Conservation (phyloP, 2,888 invertebrate species). For the Caenorhabditis sp. region DNA sequence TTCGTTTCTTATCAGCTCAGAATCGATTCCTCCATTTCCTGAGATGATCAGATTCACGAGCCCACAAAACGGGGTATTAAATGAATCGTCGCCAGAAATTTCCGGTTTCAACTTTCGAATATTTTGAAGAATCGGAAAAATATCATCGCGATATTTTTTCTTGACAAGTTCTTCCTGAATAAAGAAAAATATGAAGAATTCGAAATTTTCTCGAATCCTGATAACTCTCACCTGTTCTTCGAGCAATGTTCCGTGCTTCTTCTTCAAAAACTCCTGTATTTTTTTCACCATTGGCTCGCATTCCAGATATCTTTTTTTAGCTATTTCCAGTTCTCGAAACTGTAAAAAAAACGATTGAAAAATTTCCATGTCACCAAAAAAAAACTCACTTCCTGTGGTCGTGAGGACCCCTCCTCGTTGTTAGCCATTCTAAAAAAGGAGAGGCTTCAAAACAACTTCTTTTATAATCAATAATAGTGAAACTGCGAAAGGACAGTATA, state of each 20-base stretch:
- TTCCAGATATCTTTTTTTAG: background rate
- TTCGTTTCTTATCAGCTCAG: background rate
- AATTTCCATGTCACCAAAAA: background rate
- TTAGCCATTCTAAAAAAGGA: too few species aligned
- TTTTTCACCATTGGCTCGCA: background rate
- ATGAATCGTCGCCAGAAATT: background rate
- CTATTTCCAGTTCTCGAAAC: background rate
- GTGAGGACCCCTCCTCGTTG: too few species aligned
- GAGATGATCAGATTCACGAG: background rate
- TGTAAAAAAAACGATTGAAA: too few species aligned
- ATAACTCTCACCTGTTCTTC: background rate
- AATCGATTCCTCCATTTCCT: background rate
- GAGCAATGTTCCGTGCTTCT: background rate
- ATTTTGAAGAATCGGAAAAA: background rate
- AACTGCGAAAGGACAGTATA: too few species aligned
- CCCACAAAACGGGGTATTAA: background rate
- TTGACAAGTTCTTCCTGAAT: background rate
- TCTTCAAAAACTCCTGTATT: background rate
- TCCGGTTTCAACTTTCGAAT: background rate
- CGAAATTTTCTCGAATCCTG: too few species aligned
- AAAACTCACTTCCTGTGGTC: too few species aligned
- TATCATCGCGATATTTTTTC: background rate
- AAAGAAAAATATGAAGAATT: too few species aligned
- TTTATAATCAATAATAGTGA: too few species aligned
- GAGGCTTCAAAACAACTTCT: too few species aligned